Evolutionary conservation across 2,113 vertebrate species (phyloP).

Genomic region (Scopus umbretta): DNA sequence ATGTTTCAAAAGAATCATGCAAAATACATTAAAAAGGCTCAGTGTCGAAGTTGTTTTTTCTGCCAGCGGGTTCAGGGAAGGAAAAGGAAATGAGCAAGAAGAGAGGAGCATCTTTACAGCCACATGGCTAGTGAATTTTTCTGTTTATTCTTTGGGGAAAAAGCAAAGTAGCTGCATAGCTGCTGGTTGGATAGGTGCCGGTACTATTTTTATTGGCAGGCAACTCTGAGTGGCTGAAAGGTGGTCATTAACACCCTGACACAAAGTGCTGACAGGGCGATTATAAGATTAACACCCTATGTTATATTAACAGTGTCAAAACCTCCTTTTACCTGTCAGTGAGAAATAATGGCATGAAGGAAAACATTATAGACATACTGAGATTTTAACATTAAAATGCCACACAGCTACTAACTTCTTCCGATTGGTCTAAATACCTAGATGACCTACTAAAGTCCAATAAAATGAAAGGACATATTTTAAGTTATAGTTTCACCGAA

Average conservation of each 20-base stretch:
- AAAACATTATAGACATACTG: conserved; percentile 32
- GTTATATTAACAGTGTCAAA: conserved; percentile 71
- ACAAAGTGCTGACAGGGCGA: conserved; percentile 74
- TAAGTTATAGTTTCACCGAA: neutral
- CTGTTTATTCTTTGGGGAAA: conserved; percentile 8
- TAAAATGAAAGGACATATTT: neutral
- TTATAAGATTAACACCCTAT: conserved; percentile 78
- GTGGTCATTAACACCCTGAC: conserved; percentile 76
- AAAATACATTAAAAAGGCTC: neutral
- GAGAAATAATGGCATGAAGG: conserved; percentile 56
- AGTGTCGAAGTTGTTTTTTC: neutral
- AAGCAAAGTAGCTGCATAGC: conserved; percentile 28
- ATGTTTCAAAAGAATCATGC: neutral
- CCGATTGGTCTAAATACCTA: neutral
- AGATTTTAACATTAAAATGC: conserved; percentile 15
- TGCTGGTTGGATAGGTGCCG: conserved; percentile 60
- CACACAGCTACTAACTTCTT: neutral
- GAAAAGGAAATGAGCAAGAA: neutral
- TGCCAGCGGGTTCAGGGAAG: neutral
- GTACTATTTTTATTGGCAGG: conserved; percentile 74
- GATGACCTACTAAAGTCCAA: neutral
- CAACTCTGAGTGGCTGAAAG: conserved; percentile 72
- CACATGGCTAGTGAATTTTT: conserved; percentile 2
- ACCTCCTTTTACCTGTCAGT: conserved; percentile 70
- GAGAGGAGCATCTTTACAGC: neutral